Evolutionary conservation across 1,140 invertebrate species (phyloP), one percentile per base, ranked within the genome.

Genomic region (Dryas iulia): DNA sequence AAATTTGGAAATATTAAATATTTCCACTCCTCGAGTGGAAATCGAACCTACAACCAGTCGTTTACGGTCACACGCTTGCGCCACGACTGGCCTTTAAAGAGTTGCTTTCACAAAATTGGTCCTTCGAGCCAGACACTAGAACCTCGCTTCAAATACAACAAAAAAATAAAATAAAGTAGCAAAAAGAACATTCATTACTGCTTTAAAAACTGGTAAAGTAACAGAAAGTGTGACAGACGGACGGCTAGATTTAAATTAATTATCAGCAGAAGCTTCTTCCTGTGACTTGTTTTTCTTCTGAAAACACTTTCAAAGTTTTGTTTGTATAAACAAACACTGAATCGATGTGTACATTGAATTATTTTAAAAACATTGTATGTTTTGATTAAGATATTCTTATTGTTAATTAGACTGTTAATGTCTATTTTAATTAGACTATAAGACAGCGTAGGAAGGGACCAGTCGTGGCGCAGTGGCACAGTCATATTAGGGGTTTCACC

Each of bases 181-280:
- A 60, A 67, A 66, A 60, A 54, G 31, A 23, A 66, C 58, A 67
- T 60, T 61, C 54, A 67, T 60, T 60, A 67, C 66, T 60, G 35
- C 25, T 59, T 59, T 35, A 54, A 67, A 61, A 67, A 60, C 47
- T 52, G 26, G 4, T 18, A 56, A 35, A 64, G 56, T 58, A 66
- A 47, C 31, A 21, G 47, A 28, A 61, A 61, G 33, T 61, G 66
- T 61, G 58, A 67, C 66, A 35, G 66, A 67, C 58, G 30, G 66
- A 67, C 58, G 30, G 31, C 33, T 21, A 28, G 39, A 67, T 67
- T 67, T 61, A 67, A 67, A 67, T 67, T 67, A 67, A 67, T 67
- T 67, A 67, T 60, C 58, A 14, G 1, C 14, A 54, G 47, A 61
- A 35, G 30, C 47, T 66, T 47, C 56, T 67, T 61, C 14, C 14